phyloP scores from a whole-genome alignment of 37 sponge, comb jelly and placozoan species.

The Petrosia ficiformis region DNA sequence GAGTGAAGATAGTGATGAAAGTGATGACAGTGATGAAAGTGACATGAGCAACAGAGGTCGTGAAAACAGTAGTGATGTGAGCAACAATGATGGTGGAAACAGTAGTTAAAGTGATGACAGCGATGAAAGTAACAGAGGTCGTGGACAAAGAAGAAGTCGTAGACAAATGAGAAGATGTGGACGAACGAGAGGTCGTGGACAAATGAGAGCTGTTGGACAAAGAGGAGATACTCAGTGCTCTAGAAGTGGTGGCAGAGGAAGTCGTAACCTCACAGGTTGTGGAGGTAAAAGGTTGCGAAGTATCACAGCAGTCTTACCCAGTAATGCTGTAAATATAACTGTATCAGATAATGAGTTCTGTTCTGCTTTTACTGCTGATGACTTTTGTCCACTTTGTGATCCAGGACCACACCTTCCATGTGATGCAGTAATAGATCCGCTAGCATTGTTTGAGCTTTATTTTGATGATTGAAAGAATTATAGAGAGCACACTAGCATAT shows the following conservation, averaged over 20 bases:
- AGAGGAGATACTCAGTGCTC: neutral
- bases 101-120: neutral
- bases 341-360: neutral
- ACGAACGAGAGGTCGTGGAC: neutral
- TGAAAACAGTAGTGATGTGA: neutral
- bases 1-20: neutral
- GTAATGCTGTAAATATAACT: neutral
- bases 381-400: neutral
- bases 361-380: neutral
- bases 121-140: neutral
- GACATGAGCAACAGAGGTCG: neutral
- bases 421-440: neutral
- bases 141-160: neutral
- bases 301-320: too few relatives aligned
- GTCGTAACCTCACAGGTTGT: neutral
- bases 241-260: neutral
- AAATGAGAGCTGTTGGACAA: neutral
- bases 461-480: neutral
- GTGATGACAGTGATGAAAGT: neutral
- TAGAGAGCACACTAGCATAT: neutral
- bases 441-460: neutral
- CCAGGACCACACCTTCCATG: neutral
- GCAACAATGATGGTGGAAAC: neutral
- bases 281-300: too few relatives aligned
- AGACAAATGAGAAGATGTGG: neutral